Evolutionary conservation across 2,797 vertebrate genomes (phyloP).

Genomic region (Manis pentadactyla): DNA sequence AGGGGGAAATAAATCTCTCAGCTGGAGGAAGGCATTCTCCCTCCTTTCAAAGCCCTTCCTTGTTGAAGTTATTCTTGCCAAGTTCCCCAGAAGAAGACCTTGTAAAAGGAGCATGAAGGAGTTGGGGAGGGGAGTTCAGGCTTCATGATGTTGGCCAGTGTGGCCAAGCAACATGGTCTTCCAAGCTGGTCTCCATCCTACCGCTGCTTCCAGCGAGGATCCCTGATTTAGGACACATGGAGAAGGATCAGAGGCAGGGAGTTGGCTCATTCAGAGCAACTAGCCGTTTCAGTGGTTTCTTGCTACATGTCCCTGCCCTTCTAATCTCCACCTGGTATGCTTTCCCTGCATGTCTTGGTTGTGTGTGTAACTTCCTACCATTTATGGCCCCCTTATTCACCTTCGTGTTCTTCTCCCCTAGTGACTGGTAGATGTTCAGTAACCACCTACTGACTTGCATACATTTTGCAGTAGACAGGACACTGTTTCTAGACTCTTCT

Average conservation of each 20-base stretch:
- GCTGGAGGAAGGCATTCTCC: conserved; percentile 14
- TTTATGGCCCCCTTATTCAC: not conserved
- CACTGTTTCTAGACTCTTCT: not conserved
- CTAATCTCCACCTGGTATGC: rapidly evolving
- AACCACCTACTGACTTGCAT: not conserved
- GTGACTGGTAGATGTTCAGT: not conserved
- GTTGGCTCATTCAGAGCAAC: not conserved
- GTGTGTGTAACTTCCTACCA: not conserved
- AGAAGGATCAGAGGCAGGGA: not conserved
- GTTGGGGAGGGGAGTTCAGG: too few relatives aligned
- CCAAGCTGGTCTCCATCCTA: not conserved
- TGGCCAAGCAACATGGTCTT: not conserved
- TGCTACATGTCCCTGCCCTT: not conserved
- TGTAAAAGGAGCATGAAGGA: not conserved
- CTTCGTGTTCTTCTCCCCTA: not conserved
- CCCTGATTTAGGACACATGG: not conserved
- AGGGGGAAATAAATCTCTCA: conserved; percentile 33
- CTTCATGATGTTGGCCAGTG: rapidly evolving
- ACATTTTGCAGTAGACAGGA: not conserved
- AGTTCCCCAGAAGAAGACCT: not conserved
- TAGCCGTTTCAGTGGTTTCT: not conserved
- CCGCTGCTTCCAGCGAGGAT: not conserved
- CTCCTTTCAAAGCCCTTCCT: conserved; percentile 47
- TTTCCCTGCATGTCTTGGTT: not conserved
- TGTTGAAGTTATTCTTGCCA: not conserved